A percentile compares a stretch with the other conserved stretches of the same genome.
Evolutionary conservation across 2,797 vertebrate species (phyloP).

Genomic region (Schizothorax lantsangensis): DNA sequence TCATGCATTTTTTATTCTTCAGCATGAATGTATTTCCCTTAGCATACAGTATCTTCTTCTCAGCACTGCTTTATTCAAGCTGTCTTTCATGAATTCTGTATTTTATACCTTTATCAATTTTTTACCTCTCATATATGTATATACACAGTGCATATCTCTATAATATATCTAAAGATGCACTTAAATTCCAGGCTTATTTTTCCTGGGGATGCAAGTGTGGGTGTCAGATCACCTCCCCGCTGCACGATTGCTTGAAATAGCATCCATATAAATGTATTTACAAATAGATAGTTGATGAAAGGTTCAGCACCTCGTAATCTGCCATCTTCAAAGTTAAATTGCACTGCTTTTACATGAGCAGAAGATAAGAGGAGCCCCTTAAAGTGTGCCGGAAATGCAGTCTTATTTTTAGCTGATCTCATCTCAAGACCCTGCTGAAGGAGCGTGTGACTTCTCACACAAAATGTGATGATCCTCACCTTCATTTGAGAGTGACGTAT

Average conservation of each 20-base stretch:
- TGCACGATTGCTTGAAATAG: conserved; percentile 65
- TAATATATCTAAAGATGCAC: conserved; percentile 59
- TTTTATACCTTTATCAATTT: conserved; percentile 47
- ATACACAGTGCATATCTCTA: conserved; percentile 2
- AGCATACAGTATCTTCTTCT: conserved; percentile 32
- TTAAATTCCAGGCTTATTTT: conserved; percentile 59
- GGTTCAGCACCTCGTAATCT: conserved; percentile 56
- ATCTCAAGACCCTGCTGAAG: conserved; percentile 28
- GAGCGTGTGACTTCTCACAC: conserved; percentile 19
- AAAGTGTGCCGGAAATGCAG: background rate
- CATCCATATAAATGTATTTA: conserved; percentile 66
- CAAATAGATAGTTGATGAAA: conserved; percentile 61
- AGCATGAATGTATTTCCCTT: conserved; percentile 29
- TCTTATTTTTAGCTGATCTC: conserved; percentile 56
- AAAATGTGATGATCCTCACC: conserved; percentile 45
- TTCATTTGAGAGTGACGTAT: conserved; percentile 13
- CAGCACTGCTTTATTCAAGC: conserved; percentile 30
- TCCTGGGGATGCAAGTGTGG: conserved; percentile 48
- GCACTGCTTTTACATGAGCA: conserved; percentile 45
- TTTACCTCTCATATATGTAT: conserved; percentile 17
- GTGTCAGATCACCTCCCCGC: conserved; percentile 66
- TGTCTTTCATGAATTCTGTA: conserved; percentile 49
- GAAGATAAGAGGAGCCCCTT: conserved; percentile 16
- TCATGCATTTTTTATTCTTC: conserved; percentile 27
- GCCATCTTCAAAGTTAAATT: conserved; percentile 50